A percentile compares a stretch with the other conserved stretches of the same genome.
Evolutionary conservation across 1,140 invertebrate species (phyloP).

Genomic region (Penaeus chinensis): DNA sequence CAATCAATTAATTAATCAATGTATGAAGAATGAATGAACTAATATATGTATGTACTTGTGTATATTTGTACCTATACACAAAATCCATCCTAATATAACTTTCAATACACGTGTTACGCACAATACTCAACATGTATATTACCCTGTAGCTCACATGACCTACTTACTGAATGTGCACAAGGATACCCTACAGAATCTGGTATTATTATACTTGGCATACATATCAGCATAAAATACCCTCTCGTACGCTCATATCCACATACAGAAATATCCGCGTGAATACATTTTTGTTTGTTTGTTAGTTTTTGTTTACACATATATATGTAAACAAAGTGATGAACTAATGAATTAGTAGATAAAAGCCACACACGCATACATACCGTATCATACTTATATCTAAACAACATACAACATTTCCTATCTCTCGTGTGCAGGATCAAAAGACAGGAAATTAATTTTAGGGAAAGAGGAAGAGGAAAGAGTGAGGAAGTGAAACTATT

Average conservation of each 20-base stretch:
- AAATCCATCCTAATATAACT: neutral
- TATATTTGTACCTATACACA: slow-evolving; percentile 9
- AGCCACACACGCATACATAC: neutral
- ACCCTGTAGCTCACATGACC: too few relatives aligned
- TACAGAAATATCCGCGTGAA: too few relatives aligned
- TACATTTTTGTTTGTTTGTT: slow-evolving; percentile 13
- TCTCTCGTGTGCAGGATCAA: neutral
- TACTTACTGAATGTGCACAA: too few relatives aligned
- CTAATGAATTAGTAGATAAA: neutral
- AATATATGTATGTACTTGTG: slow-evolving; percentile 5
- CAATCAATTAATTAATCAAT: neutral
- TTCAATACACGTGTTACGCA: neutral
- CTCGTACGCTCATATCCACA: too few relatives aligned
- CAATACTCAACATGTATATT: neutral
- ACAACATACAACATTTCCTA: neutral
- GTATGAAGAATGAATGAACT: neutral
- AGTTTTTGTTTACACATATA: slow-evolving; percentile 10
- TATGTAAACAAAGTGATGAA: neutral
- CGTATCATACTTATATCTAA: neutral
- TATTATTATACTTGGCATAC: too few relatives aligned
- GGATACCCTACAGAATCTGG: too few relatives aligned
- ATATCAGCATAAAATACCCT: too few relatives aligned
- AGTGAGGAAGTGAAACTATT: too few relatives aligned
- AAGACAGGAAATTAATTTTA: neutral
- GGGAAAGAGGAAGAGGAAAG: slow-evolving; percentile 19